phyloP scores from a whole-genome alignment of 2,113 vertebrate genomes.

The Phalacrocorax aristotelis region DNA sequence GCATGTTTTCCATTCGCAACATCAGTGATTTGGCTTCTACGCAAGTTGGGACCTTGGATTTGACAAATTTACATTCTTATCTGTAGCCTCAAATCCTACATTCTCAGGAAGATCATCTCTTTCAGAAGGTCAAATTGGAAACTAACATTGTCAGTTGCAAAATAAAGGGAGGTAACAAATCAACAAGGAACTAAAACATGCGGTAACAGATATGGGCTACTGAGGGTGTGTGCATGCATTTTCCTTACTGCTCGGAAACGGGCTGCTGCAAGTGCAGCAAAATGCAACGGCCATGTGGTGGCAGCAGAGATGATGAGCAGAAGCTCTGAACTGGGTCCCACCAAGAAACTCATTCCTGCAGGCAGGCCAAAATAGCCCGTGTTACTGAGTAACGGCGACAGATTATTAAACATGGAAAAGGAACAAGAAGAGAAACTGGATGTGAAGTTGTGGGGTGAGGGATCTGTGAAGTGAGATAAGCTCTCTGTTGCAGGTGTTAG shows the following conservation, averaged over 20 bases:
- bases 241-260: neutral
- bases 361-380: neutral
- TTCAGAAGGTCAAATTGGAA: neutral
- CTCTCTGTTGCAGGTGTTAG: neutral
- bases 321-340: neutral
- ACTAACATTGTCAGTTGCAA: neutral
- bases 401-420: neutral
- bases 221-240: neutral
- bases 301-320: neutral
- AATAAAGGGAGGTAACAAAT: neutral
- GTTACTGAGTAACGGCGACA: neutral
- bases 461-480: neutral
- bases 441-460: fast-evolving
- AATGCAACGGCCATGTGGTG: neutral
- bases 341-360: neutral
- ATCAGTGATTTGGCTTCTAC: neutral
- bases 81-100: neutral
- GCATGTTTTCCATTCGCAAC: neutral
- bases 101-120: neutral
- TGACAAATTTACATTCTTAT: neutral
- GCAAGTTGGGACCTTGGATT: neutral
- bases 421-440: neutral
- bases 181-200: neutral
- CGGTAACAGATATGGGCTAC: neutral
- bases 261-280: neutral